Conservation (phyloP, 2,113 vertebrate genomes). For the Saiga tatarica region DNA sequence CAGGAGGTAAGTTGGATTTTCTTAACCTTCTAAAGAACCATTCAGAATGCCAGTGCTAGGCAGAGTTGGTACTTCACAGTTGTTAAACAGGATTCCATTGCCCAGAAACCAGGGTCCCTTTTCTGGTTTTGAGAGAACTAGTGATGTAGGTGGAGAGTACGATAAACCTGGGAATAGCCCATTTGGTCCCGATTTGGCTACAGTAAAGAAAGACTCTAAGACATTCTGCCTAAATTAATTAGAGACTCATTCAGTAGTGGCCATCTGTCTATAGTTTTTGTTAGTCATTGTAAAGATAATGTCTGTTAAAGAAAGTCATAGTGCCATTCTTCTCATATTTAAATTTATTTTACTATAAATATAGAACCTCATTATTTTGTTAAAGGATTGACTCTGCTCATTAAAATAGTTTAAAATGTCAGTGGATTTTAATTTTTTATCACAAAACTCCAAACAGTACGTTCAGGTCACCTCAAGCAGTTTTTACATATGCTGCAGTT, state of each 20-base stretch:
- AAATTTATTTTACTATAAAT: neutral
- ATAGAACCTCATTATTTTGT: neutral
- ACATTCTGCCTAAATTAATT: neutral
- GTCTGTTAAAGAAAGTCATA: neutral
- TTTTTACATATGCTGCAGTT: neutral
- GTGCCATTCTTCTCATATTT: neutral
- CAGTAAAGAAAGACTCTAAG: neutral
- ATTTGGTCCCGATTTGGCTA: neutral
- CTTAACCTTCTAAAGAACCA: neutral
- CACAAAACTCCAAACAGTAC: neutral
- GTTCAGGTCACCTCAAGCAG: neutral
- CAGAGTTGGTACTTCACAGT: neutral
- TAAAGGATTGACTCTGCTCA: neutral
- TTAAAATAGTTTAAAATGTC: neutral
- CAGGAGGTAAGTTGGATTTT: constrained; percentile 87
- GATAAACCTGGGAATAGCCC: neutral
- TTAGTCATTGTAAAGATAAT: neutral
- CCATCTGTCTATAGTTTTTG: neutral
- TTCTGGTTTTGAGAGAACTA: neutral
- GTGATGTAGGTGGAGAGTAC: neutral
- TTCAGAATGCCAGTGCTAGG: neutral
- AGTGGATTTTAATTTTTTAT: constrained; percentile 10
- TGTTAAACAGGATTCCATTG: neutral
- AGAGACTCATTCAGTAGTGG: neutral
- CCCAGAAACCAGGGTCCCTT: neutral